Evolutionary conservation across 2,113 vertebrate genomes (phyloP), one percentile per base, ranked within the genome.

Genomic region (Porphyrio hochstetteri): DNA sequence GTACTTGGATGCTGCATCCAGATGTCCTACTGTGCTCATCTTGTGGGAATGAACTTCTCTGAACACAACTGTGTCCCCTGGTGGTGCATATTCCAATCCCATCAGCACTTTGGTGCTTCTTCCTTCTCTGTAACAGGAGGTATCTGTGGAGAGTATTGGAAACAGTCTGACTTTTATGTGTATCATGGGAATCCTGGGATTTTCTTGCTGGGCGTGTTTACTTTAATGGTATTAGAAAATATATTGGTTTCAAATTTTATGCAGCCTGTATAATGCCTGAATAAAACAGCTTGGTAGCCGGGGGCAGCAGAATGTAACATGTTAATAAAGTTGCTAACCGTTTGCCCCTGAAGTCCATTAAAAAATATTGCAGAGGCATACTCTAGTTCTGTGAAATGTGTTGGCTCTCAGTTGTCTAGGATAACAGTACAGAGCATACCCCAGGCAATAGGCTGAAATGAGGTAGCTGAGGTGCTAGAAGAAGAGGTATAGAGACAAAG

Each of bases 361-460:
- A 61, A 88, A 87, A 67, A 18, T 2, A 20, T 25, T 56, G 21
- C 9, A 60, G 50, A 64, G 31, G 31, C 18, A 27, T 13, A 14
- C 2, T 20, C 9, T 50, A 5, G 19, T 79, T n/a, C 40, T 60
- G 50, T 57, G 35, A 78, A 2, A 28, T 25, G 13, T 2, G 6
- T 21, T 59, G 19, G 7, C 13, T 63, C 23, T 70, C 23, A 7
- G 11, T 9, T 74, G 19, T 35, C 38, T 44, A n/a, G 33, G 15
- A 5, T 53, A 36, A 85, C 31, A 27, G n/a, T 9, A 12, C 11
- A 18, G 24, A 86, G 56, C 16, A 40, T 38, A 17, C 11, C 14
- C 8, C 17, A 33, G 10, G 23, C 24, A 61, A n/a, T 0, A 10
- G 9, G 52, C 8, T 2, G 7, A 16, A 17, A 50, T 0, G 4